phyloP scores from a whole-genome alignment of 2,797 vertebrate species.

The Distichodus sexfasciatus region DNA sequence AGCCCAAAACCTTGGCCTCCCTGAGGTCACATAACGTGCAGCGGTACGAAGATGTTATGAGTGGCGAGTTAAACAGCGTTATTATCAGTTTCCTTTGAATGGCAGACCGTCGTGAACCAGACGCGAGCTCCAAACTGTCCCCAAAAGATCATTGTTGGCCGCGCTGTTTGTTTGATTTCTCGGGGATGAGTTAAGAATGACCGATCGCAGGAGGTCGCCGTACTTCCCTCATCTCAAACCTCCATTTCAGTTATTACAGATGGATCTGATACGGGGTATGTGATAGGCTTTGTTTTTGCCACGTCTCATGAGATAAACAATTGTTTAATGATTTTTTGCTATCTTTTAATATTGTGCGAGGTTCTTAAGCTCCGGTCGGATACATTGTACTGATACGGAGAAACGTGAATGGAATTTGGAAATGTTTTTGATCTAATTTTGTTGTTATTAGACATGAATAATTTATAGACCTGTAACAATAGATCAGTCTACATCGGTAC shows the following conservation, averaged over 20 bases:
- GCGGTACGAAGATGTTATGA: not conserved
- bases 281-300: not conserved
- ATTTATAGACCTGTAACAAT: too few relatives aligned
- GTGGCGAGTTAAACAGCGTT: not conserved
- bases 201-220: not conserved
- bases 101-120: not conserved
- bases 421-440: not conserved
- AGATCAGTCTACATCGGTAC: too few relatives aligned
- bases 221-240: not conserved
- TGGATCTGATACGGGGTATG: not conserved
- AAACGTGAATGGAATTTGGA: not conserved
- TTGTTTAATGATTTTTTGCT: not conserved
- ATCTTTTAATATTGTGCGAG: not conserved
- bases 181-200: not conserved
- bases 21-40: not conserved
- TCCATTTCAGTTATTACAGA: not conserved
- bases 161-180: conserved; percentile 1
- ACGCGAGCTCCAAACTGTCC: not conserved
- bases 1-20: not conserved
- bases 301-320: not conserved
- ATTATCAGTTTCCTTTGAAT: not conserved
- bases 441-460: too few relatives aligned
- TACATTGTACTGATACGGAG: not conserved
- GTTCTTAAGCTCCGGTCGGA: not conserved
- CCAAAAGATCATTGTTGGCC: conserved; percentile 18